Evolutionary conservation across 2,113 vertebrate genomes (phyloP), one percentile per base, ranked within the genome.

Genomic region (Lamprotornis superbus): DNA sequence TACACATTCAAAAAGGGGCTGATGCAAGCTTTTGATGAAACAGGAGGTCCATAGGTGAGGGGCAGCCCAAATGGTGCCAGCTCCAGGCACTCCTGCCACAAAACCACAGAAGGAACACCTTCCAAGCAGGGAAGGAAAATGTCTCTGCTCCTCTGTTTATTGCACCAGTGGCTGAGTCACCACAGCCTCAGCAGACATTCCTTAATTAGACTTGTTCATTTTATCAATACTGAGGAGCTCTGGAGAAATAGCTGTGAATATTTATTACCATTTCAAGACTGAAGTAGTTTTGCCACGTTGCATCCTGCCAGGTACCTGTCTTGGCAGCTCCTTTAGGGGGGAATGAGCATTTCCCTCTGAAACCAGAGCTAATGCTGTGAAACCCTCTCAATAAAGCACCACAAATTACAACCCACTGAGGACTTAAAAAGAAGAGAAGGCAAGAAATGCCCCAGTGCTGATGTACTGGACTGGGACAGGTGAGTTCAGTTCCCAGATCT

Each of bases 191-290:
- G 83, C 67, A 88, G 87, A 91, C 39, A 91, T 31, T 85, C 81
- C 11, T 6, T 77, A 90, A 95, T 93, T 89, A 94, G 69, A 70
- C 86, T 60, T 60, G 30, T 64, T 95, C 71, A 55, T 78, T 86
- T 87, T 84, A 91, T 94, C 80, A 94, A 89, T 94, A 69, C 77
- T 52, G 17, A 94, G 94, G 73, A 68, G 84, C 20, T 84, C 84
- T 33, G 23, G 81, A 83, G 69, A 39, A 80, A 83, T 47, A 33
- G 52, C 81, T 89, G 83, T 82, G 93, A 95, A 97, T 93, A 97
- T 83, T 91, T 94, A 91, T 88, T 63, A 91, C 69, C 31, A 25
- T 80, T 89, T 56, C 63, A 60, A 7, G 8, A 64, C 2, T 75
- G 35, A 78, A 49, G 75, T 84, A 33, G 31, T 92, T 85, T 33